A percentile compares a stretch with the other conserved stretches of the same genome.
phyloP scores from a whole-genome alignment of 2,797 vertebrate species.

The Vespertilio murinus region DNA sequence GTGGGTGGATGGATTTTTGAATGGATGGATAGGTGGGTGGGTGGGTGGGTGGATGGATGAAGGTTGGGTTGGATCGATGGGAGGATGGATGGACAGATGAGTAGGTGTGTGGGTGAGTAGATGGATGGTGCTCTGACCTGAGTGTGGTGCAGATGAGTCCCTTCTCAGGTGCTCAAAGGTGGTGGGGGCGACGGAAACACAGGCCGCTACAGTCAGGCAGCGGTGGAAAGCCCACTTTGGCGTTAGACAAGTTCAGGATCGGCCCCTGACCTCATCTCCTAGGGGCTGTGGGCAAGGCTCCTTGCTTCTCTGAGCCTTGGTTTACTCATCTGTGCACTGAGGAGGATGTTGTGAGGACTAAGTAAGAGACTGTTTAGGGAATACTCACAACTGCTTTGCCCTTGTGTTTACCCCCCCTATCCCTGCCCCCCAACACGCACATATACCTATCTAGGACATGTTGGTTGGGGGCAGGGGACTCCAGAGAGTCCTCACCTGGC shows the following conservation, averaged over 20 bases:
- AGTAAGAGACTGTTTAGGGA: not conserved
- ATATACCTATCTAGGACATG: not conserved
- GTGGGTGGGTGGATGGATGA: too few species aligned
- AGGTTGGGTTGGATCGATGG: too few species aligned
- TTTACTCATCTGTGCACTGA: not conserved
- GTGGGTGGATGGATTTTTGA: fast-evolving
- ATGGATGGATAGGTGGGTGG: not conserved
- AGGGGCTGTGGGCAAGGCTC: not conserved
- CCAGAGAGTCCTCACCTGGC: too few species aligned
- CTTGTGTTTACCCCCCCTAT: fast-evolving
- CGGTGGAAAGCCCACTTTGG: not conserved
- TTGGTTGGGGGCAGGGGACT: not conserved
- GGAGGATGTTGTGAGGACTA: fast-evolving
- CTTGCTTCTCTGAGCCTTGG: not conserved
- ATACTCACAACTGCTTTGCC: not conserved
- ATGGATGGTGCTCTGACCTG: not conserved
- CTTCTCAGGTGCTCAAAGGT: not conserved
- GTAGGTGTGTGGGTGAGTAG: not conserved
- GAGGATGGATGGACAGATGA: not conserved
- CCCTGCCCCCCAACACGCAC: not conserved
- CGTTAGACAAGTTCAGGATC: not conserved
- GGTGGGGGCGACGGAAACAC: not conserved
- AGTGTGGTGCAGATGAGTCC: not conserved
- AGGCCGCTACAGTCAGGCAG: not conserved
- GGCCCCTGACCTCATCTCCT: not conserved